Conservation (phyloP, 2,113 vertebrate species). For the Hippocampus barbouri region DNA sequence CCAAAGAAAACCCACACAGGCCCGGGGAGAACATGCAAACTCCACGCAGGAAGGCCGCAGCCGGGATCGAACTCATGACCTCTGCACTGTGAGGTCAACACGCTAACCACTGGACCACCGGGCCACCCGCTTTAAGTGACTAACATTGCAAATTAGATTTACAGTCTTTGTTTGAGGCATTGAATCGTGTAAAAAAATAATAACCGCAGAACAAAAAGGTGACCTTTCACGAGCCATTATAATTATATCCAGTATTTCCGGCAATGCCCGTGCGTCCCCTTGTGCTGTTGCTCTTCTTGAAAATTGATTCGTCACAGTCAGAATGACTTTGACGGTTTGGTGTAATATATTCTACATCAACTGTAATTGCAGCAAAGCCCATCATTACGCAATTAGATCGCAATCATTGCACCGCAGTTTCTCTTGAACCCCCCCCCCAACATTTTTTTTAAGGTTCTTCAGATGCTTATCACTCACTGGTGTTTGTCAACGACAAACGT, state of each 20-base stretch:
- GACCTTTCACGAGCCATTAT: slow-evolving; percentile 66
- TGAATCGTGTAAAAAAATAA: slow-evolving; percentile 17
- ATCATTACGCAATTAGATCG: slow-evolving; percentile 8
- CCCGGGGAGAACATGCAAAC: too few species aligned
- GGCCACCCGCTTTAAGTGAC: too few species aligned
- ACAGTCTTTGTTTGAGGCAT: slow-evolving; percentile 21
- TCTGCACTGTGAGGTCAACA: too few species aligned
- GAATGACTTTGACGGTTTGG: slow-evolving; percentile 50
- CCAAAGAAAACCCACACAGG: too few species aligned
- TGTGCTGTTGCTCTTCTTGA: slow-evolving; percentile 21
- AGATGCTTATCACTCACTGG: background rate
- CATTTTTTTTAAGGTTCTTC: background rate
- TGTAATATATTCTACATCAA: slow-evolving; percentile 24
- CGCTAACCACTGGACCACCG: too few species aligned
- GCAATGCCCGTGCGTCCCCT: slow-evolving; percentile 53
- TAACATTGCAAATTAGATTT: background rate
- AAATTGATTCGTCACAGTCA: slow-evolving; percentile 62
- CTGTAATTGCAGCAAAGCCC: slow-evolving; percentile 23
- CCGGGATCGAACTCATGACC: too few species aligned
- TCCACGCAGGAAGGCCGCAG: too few species aligned
- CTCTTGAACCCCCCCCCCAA: background rate
- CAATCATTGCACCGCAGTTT: background rate
- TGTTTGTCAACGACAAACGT: background rate
- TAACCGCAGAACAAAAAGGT: slow-evolving; percentile 56
- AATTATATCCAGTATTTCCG: slow-evolving; percentile 70